phyloP scores from a whole-genome alignment of 1,140 invertebrate species.

The Lepidurus couesii region DNA sequence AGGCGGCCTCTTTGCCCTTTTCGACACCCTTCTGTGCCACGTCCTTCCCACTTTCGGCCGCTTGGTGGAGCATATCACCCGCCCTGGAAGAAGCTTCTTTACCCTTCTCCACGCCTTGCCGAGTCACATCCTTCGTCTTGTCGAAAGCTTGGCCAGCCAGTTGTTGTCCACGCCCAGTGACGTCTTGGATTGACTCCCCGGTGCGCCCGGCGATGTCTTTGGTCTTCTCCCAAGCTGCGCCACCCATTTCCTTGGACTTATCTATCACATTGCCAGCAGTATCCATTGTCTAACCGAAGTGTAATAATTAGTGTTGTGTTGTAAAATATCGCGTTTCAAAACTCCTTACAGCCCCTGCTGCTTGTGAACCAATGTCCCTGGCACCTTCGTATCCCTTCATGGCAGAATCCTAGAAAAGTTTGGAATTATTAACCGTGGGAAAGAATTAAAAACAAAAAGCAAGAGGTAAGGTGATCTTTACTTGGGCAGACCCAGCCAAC shows the following conservation, averaged over 20 bases:
- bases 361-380: not conserved
- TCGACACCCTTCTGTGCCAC: not conserved
- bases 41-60: not conserved
- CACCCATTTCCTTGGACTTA: slow-evolving; percentile 22
- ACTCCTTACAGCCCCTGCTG: not conserved
- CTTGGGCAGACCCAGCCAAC: not conserved
- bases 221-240: not conserved
- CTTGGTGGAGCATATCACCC: not conserved
- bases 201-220: not conserved
- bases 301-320: not conserved
- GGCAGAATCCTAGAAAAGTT: not conserved
- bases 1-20: not conserved
- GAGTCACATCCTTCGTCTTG: not conserved
- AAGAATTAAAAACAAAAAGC: not conserved
- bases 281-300: not conserved
- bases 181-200: not conserved
- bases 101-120: not conserved
- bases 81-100: not conserved
- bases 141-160: not conserved
- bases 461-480: not conserved
- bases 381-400: not conserved
- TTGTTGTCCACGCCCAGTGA: slow-evolving; percentile 3
- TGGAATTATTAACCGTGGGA: not conserved
- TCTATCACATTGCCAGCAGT: slow-evolving; percentile 23
- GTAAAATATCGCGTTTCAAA: too few relatives aligned